Conservation (phyloP, 2,888 invertebrate genomes). For the Andrena marginata region DNA sequence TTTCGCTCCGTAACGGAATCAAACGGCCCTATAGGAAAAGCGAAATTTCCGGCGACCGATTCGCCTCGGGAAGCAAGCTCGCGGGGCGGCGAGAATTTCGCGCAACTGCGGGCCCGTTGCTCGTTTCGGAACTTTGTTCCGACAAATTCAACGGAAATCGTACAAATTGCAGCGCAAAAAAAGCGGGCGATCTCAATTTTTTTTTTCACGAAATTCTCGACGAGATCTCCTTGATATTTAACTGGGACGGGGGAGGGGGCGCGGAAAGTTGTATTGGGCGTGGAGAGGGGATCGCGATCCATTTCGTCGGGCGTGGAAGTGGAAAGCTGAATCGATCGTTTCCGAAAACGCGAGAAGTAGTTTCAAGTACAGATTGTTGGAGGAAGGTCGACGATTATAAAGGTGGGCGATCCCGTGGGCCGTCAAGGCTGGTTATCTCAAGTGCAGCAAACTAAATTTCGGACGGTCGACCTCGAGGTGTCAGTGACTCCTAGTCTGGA, state of each 20-base stretch:
- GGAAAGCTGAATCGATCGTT: background rate
- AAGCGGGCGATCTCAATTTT: background rate
- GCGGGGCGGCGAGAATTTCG: background rate
- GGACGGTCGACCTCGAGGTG: constrained; percentile 65
- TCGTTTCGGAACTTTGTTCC: constrained; percentile 3
- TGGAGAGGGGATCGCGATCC: background rate
- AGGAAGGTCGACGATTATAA: background rate
- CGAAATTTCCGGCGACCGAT: constrained; percentile 35
- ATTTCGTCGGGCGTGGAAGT: background rate
- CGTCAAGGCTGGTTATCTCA: constrained; percentile 61
- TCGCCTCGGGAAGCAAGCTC: background rate
- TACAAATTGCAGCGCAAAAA: background rate
- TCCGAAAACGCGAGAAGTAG: background rate
- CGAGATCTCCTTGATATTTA: too few species aligned
- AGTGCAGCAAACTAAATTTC: constrained; percentile 68
- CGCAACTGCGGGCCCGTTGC: background rate
- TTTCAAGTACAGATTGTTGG: background rate
- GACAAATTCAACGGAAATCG: background rate
- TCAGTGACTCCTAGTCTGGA: constrained; percentile 62
- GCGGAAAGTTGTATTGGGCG: too few species aligned
- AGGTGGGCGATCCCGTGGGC: constrained; percentile 14
- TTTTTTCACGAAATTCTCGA: background rate
- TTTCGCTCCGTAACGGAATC: constrained; percentile 33
- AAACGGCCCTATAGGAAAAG: constrained; percentile 25
- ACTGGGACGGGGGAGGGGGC: too few species aligned